Evolutionary conservation across 2,888 invertebrate species (phyloP), one percentile per base, ranked within the genome.

Genomic region (Xestobium rufovillosum): DNA sequence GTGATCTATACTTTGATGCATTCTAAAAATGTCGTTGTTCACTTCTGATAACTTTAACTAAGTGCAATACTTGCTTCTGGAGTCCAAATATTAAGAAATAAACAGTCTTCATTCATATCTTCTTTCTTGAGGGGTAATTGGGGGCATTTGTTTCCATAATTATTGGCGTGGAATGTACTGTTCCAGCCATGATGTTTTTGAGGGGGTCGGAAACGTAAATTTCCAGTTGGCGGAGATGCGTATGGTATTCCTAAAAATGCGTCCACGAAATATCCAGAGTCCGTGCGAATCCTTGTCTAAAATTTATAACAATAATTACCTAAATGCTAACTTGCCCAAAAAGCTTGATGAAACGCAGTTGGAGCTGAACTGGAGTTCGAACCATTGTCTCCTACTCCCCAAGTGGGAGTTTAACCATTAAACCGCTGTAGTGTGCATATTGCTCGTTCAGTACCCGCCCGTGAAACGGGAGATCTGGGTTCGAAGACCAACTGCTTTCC

Each of bases 81-180:
- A 2, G 83, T 78, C 89, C 91, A 94, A 44, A 94, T 79, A 57
- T 91, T 92, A 32, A 94, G 66, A 58, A 81, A 88, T n/a, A 94
- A 72, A 55, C 94, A 94, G 63, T 94, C 88, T 68, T 90, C 89
- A 43, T 68, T 73, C 31, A 67, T 55, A 10, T 58, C 61, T 14
- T 42, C 62, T 53, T 50, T 35, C 28, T n/a, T n/a, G 27, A 50
- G 31, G n/a, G 59, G 55, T 44, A 71, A 60, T 57, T 83, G 80
- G 0, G 80, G 78, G 55, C 85, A 85, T 15, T 76, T 71, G n/a
- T 80, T 73, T 33, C 76, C 77, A 59, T 78, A 76, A 44, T 79
- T 75, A 51, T 75, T 77, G 17, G 85, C 84, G 47, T 75, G 76
- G 14, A 78, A 73, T 2, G 81, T 80, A 13, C 75, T 68, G 57